Conservation (phyloP, 2,797 vertebrate genomes). For the Smutsia gigantea region DNA sequence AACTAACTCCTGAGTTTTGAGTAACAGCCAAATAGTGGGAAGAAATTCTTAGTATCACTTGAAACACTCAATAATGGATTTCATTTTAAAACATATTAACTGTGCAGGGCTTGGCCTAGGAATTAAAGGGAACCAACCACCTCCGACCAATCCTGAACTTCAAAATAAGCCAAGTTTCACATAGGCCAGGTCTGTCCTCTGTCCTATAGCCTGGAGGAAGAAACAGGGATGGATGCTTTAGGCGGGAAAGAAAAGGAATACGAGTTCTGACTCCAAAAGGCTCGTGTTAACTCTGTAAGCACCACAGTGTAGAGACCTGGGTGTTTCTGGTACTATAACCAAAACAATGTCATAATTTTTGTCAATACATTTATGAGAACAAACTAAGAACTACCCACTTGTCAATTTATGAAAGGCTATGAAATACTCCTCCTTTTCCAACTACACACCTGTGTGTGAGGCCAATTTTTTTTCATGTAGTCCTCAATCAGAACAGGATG, state of each 20-base stretch:
- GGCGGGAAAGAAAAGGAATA: background rate
- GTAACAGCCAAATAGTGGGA: background rate
- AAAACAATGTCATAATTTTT: background rate
- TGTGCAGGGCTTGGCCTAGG: background rate
- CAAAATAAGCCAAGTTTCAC: background rate
- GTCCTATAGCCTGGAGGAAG: background rate
- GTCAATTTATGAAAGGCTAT: background rate
- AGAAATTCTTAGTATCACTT: background rate
- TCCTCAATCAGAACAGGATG: background rate
- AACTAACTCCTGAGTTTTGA: background rate
- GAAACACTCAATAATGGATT: background rate
- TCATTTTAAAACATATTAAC: background rate
- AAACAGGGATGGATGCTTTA: background rate
- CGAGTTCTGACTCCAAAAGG: background rate
- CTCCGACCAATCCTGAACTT: background rate
- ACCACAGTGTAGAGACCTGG: background rate
- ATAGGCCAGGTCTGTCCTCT: background rate
- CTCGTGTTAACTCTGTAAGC: background rate
- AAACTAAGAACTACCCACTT: background rate
- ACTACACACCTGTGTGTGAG: background rate
- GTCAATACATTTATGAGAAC: constrained; percentile 4
- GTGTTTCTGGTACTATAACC: background rate
- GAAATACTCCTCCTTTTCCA: background rate
- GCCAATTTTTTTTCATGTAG: background rate
- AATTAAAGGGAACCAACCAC: background rate